phyloP scores from a whole-genome alignment of 2,888 invertebrate species.

The Lordiphosa fenestrarum region DNA sequence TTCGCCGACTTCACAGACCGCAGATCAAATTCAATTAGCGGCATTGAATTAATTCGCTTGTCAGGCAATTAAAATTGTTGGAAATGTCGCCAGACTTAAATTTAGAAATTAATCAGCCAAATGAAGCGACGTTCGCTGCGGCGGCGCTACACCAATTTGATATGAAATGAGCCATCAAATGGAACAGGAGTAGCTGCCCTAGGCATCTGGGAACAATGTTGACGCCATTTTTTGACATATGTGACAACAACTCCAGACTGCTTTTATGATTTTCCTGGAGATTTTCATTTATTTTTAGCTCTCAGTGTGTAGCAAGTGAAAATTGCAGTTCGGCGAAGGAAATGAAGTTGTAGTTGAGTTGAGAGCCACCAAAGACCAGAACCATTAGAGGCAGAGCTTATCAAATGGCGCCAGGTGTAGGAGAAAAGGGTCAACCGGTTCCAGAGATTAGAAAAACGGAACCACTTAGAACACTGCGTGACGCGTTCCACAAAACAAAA shows the following conservation, averaged over 20 bases:
- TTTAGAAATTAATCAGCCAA: slow-evolving; percentile 72
- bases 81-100: slow-evolving; percentile 68
- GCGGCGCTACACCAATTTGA: slow-evolving; percentile 51
- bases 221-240: slow-evolving; percentile 53
- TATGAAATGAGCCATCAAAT: slow-evolving; percentile 63
- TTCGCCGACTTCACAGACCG: slow-evolving; percentile 52
- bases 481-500: slow-evolving; percentile 25
- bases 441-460: slow-evolving; percentile 43
- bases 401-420: slow-evolving; percentile 58
- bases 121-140: slow-evolving; percentile 44
- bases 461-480: slow-evolving; percentile 45
- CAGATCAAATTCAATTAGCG: slow-evolving; percentile 80
- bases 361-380: slow-evolving; percentile 3
- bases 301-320: slow-evolving; percentile 41
- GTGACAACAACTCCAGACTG: slow-evolving; percentile 26
- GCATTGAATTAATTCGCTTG: slow-evolving; percentile 79
- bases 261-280: slow-evolving; percentile 49
- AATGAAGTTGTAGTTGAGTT: slow-evolving; percentile 53
- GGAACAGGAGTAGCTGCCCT: slow-evolving; percentile 9
- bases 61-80: slow-evolving; percentile 78
- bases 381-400: slow-evolving; percentile 54
- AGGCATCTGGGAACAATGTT: slow-evolving; percentile 45
- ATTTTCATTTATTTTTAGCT: slow-evolving; percentile 59
- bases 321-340: slow-evolving; percentile 47
- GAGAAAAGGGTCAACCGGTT: slow-evolving; percentile 44